Evolutionary conservation across 2,113 vertebrate genomes (phyloP), one percentile per base, ranked within the genome.

Genomic region (Trogon surrucura): DNA sequence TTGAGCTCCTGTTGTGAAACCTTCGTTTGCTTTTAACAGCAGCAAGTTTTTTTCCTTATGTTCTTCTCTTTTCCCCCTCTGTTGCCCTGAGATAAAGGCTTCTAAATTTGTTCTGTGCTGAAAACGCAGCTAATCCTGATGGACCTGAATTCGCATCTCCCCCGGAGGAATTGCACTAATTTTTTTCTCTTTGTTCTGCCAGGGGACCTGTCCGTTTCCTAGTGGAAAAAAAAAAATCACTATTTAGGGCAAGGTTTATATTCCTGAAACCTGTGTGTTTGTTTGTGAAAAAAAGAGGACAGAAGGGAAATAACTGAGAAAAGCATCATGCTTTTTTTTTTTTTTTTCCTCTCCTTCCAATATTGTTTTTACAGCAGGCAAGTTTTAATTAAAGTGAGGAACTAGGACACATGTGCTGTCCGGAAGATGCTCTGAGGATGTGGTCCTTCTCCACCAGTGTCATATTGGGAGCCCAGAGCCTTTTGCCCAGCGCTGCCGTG

Each of bases 51-150:
- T 61, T 56, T 51, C 3, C 74, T 86, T 69, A 29, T 89, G 93
- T 94, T 96, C 89, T 93, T 79, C 86, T 95, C 89, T 94, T 93
- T 85, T 41, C 17, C 93, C 93, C 80, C 93, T 96, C 95, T 94
- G 91, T 81, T 89, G 86, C 91, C 91, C 88, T 97, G 96, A 95
- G 95, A 97, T 96, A 96, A 96, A 95, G 83, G 86, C 69, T 92
- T 88, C 94, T 96, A 97, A 97, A 97, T 97, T 96, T 93, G 91
- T 93, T 93, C 92, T 96, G 95, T 91, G 80, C 95, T 94, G 95
- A 95, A 97, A 97, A 95, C 25, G 27, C 89, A 92, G 93, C 96
- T 95, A 95, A 96, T 96, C 96, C 94, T 97, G 90, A 93, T 66
- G 96, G 96, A 94, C 96, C 93, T 96, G 91, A 87, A 96, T 96